phyloP scores from a whole-genome alignment of 2,797 vertebrate species.

The Chaetophractus vellerosus region DNA sequence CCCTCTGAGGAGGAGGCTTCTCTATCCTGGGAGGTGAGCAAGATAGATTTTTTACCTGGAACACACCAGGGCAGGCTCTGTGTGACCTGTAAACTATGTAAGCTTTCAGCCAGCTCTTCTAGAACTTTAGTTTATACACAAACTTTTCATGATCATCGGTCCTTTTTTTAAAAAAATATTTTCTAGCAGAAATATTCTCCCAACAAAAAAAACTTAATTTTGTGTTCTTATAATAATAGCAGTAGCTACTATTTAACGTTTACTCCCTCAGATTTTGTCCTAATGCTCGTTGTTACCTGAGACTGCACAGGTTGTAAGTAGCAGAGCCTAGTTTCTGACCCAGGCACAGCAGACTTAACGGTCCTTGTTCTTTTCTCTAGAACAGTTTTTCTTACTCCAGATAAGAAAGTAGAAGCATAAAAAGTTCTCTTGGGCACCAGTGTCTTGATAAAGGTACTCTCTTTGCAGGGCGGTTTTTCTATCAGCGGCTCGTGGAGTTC shows the following conservation, averaged over 20 bases:
- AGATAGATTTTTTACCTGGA: neutral
- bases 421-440: neutral
- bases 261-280: neutral
- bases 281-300: neutral
- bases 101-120: neutral
- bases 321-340: neutral
- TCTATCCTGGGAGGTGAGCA: neutral
- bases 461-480: conserved; percentile 95
- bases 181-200: neutral
- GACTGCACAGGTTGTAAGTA: neutral
- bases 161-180: neutral
- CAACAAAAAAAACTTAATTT: neutral
- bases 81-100: neutral
- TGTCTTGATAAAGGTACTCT: conserved; percentile 34
- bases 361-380: neutral
- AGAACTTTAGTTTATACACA: neutral
- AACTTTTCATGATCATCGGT: neutral
- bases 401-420: neutral
- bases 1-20: neutral
- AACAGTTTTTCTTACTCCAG: neutral
- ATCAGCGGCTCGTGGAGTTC: conserved; percentile 97
- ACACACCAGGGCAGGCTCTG: neutral
- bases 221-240: neutral
- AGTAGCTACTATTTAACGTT: neutral
- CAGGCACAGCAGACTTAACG: neutral